These are phyloP conservation scores for Zaprionus africanus DNA, from an alignment of 1,140 invertebrate species.

Conservation along the genomic window DNA sequence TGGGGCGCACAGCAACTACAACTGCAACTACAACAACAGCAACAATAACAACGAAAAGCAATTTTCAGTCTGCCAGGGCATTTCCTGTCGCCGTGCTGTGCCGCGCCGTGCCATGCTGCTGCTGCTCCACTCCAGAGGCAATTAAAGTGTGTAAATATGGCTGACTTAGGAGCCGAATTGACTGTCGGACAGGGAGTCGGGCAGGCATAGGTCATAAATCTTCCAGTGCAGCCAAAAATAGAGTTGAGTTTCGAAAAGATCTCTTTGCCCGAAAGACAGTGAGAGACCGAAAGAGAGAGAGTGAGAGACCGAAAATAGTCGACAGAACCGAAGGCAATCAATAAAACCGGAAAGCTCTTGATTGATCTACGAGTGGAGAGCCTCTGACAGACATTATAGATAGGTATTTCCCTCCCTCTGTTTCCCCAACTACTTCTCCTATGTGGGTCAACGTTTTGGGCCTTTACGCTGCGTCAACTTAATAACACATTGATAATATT, in stretches of 20 bases:
- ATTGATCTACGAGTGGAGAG: conserved; percentile 42
- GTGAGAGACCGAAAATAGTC: conserved; percentile 31
- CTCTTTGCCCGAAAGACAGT: neutral
- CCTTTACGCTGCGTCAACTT: conserved; percentile 40
- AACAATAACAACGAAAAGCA: conserved; percentile 53
- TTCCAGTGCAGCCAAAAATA: conserved; percentile 72
- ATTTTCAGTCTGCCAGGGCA: conserved; percentile 63
- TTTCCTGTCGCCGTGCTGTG: conserved; percentile 65
- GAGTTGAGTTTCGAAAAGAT: conserved; percentile 34
- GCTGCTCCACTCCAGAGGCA: conserved; percentile 45
- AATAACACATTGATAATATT: conserved; percentile 53
- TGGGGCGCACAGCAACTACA: conserved; percentile 10
- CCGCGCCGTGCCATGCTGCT: conserved; percentile 12
- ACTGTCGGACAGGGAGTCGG: conserved; percentile 49
- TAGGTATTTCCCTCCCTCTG: neutral
- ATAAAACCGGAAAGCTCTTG: conserved; percentile 43
- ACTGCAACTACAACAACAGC: conserved; percentile 3
- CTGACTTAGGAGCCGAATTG: conserved; percentile 62
- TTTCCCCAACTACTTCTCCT: neutral
- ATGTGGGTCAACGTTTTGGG: conserved; percentile 58
- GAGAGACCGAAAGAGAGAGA: neutral
- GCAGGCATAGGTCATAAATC: conserved; percentile 67
- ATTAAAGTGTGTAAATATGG: conserved; percentile 81
- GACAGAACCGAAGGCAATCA: conserved; percentile 17
- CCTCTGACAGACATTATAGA: neutral